These are phyloP conservation scores for Drosophila elegans DNA, from an alignment of 1,140 invertebrate genomes.

Conservation along the genomic window DNA sequence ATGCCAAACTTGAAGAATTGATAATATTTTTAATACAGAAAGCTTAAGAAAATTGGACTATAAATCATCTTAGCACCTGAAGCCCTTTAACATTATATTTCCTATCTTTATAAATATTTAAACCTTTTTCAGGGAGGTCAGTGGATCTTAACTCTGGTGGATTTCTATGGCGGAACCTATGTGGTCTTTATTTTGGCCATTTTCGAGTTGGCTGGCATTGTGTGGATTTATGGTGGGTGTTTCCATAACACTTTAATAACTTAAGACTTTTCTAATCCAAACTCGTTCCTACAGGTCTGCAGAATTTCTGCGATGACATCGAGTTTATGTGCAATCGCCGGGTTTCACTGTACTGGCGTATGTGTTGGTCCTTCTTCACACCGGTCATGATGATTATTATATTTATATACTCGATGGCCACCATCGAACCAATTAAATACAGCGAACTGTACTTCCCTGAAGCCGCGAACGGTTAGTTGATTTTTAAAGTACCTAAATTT, in stretches of 20 bases:
- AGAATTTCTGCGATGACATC: constrained; percentile 90
- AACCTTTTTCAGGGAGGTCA: constrained; percentile 91
- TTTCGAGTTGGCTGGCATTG: constrained; percentile 89
- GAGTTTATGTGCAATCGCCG: constrained; percentile 91
- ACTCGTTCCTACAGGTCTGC: constrained; percentile 85
- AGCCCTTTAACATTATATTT: too few relatives aligned
- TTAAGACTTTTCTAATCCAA: not conserved
- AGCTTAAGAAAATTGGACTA: too few relatives aligned
- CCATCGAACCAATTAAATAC: constrained; percentile 86
- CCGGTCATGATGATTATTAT: constrained; percentile 90
- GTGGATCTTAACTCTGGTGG: constrained; percentile 93
- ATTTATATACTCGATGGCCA: constrained; percentile 88
- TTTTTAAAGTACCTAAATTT: not conserved
- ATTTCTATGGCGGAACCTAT: constrained; percentile 93
- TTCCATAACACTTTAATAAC: too few relatives aligned
- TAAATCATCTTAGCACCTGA: too few relatives aligned
- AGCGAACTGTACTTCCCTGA: constrained; percentile 85
- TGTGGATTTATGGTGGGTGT: constrained; percentile 91
- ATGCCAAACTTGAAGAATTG: too few relatives aligned
- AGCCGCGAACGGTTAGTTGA: constrained; percentile 76
- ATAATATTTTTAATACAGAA: too few relatives aligned
- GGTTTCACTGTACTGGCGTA: constrained; percentile 91
- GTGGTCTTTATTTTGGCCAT: constrained; percentile 91
- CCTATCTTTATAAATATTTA: constrained; percentile 8
- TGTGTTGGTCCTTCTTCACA: constrained; percentile 92